Evolutionary conservation across 1,140 invertebrate genomes (phyloP).

Genomic region (Platyscapa corneri): DNA sequence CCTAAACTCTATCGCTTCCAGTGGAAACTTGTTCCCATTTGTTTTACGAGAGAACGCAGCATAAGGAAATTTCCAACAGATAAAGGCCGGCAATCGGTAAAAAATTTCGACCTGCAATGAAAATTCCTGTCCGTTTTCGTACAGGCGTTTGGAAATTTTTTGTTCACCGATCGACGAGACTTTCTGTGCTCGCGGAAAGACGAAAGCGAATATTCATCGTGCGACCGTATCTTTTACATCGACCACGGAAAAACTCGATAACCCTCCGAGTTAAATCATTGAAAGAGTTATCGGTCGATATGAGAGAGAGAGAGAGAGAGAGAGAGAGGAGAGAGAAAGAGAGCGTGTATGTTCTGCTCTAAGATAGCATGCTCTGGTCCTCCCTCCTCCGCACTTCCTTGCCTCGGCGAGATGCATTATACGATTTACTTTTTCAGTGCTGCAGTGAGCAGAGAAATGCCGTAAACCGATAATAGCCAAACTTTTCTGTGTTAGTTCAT

Average conservation of each 20-base stretch:
- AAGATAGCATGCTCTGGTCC: no score
- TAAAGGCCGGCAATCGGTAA: neutral
- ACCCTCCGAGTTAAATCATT: conserved; percentile 58
- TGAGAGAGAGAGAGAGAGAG: neutral
- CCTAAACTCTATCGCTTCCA: neutral
- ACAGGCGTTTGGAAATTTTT: conserved; percentile 10
- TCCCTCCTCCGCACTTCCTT: neutral
- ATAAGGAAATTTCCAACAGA: conserved; percentile 12
- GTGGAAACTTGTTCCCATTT: neutral
- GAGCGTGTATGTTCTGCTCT: neutral
- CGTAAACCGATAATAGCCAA: conserved; percentile 39
- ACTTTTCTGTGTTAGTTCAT: conserved; percentile 25
- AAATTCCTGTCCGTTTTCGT: conserved; percentile 14
- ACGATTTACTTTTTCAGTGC: conserved; percentile 13
- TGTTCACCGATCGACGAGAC: neutral
- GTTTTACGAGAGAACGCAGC: neutral
- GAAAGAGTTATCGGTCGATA: conserved; percentile 56
- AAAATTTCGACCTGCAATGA: neutral
- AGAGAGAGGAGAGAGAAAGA: conserved; percentile 3
- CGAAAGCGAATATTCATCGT: conserved; percentile 43
- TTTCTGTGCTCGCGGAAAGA: neutral
- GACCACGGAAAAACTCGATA: conserved; percentile 60
- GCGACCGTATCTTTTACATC: conserved; percentile 59
- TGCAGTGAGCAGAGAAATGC: neutral
- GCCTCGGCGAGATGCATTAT: neutral